Percentiles rank a stretch among this genome's conserved stretches.
These are phyloP conservation scores for Leptobrachium ailaonicum DNA, from an alignment of 2,113 vertebrate genomes.

Conservation along the genomic window DNA sequence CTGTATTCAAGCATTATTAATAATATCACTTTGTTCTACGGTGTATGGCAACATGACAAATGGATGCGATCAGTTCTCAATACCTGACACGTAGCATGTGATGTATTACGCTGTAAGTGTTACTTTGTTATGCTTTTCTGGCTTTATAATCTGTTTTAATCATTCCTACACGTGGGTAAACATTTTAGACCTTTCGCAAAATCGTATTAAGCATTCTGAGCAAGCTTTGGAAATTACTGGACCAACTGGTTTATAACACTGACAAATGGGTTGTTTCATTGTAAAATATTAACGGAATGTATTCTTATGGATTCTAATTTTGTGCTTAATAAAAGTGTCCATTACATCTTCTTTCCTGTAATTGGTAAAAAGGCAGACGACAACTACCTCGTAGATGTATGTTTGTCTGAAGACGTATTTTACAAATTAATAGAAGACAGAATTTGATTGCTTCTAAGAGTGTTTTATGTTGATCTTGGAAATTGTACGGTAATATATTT, in stretches of 20 bases:
- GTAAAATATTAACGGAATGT: neutral
- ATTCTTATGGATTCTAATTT: neutral
- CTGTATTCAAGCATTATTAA: conserved; percentile 58
- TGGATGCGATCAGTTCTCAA: conserved; percentile 62
- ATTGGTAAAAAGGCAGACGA: neutral
- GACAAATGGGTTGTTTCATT: neutral
- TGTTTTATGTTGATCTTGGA: too few species aligned
- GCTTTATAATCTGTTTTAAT: conserved; percentile 45
- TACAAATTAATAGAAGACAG: neutral
- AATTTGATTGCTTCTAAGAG: too few species aligned
- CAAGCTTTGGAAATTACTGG: neutral
- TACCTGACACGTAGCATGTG: conserved; percentile 57
- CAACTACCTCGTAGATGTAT: neutral
- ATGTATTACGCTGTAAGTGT: conserved; percentile 41
- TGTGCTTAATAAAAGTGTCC: neutral
- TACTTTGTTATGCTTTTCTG: conserved; percentile 49
- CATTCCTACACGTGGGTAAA: conserved; percentile 32
- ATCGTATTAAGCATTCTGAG: conserved; percentile 16
- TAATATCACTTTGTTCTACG: conserved; percentile 61
- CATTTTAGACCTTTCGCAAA: conserved; percentile 19
- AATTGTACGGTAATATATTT: too few species aligned
- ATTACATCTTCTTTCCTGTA: neutral
- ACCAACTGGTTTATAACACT: neutral
- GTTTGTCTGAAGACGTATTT: neutral
- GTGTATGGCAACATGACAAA: conserved; percentile 61